Evolutionary conservation across 2,113 vertebrate species (phyloP).

Genomic region (Cottus gobio): DNA sequence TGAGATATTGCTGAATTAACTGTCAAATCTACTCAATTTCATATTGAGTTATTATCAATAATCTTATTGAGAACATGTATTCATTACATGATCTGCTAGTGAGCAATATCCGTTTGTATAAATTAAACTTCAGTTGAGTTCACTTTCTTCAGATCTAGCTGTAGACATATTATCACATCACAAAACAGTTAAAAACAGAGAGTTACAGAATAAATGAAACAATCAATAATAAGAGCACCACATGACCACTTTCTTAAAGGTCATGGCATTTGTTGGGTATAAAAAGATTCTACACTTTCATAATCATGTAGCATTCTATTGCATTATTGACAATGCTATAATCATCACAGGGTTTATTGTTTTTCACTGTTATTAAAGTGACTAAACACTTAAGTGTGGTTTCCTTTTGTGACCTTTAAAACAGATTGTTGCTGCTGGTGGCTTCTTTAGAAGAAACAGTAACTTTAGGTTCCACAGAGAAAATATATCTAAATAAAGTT

Average conservation of each 20-base stretch:
- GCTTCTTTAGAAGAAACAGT: not conserved
- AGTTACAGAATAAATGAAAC: not conserved
- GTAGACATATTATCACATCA: not conserved
- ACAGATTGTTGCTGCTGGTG: not conserved
- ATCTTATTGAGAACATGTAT: too few relatives aligned
- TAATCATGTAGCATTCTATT: not conserved
- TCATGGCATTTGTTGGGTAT: not conserved
- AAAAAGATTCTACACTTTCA: not conserved
- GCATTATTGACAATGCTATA: slow-evolving; percentile 3
- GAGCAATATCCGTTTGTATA: not conserved
- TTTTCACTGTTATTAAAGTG: too few relatives aligned
- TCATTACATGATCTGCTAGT: not conserved
- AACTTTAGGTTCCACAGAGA: not conserved
- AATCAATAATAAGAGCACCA: not conserved
- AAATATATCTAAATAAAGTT: not conserved
- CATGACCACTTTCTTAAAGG: not conserved
- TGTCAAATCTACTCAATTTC: not conserved
- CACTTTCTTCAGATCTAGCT: not conserved
- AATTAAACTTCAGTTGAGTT: not conserved
- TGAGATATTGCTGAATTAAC: not conserved
- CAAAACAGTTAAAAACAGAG: not conserved
- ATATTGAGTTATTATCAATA: too few relatives aligned
- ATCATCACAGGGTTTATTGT: not conserved
- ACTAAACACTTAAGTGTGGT: not conserved
- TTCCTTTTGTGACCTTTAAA: not conserved